Base-by-base conservation (phyloP, 2,113 vertebrate species). In the Ictalurus punctatus region DNA sequence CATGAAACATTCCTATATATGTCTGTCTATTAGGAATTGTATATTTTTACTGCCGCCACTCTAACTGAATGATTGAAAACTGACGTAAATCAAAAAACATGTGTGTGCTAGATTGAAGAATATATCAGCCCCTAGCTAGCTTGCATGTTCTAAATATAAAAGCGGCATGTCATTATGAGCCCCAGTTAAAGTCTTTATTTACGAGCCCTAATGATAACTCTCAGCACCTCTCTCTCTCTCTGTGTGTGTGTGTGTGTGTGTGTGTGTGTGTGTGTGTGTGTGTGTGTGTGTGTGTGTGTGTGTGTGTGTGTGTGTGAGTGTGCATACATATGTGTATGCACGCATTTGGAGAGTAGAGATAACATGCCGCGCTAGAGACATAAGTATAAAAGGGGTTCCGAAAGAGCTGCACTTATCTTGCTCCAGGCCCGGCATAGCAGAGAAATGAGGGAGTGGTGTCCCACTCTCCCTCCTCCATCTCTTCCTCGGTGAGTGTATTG, bases 101-200 rank as follows among this genome's bases (percentile, higher is more conserved):
- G 74, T 76, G 48, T 76, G 34, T 86, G 65, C 65, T 61, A 76
- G 40, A 78, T 87, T 82, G 58, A 76, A 86, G 83, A 88, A 84
- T 88, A 84, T 25, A 90, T 58, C 56, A 23, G 82, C 83, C 85
- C 63, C 76, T 69, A 61, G 48, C 87, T 88, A 74, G 74, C 74
- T 71, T 61, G 82, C 76, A 27, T 84, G 85, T 83, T 88, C 89
- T 89, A 91, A 91, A 92, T 91, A 90, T 91, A 90, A 91, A 90
- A 84, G 59, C 4, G 61, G 71, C 37, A 82, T 21, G 86, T 85
- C 87, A 69, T 86, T 85, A 91, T 89, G 83, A 90, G 83, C 40
- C 73, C 58, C 67, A 58, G 67, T 59, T 52, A 67, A 48, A 74
- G 87, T 58, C 80, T 80, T 89, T 85, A 91, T 88, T 89, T 87